These are phyloP conservation scores for Amniataba percoides DNA, from an alignment of 2,797 vertebrate species.

Conservation along the genomic window DNA sequence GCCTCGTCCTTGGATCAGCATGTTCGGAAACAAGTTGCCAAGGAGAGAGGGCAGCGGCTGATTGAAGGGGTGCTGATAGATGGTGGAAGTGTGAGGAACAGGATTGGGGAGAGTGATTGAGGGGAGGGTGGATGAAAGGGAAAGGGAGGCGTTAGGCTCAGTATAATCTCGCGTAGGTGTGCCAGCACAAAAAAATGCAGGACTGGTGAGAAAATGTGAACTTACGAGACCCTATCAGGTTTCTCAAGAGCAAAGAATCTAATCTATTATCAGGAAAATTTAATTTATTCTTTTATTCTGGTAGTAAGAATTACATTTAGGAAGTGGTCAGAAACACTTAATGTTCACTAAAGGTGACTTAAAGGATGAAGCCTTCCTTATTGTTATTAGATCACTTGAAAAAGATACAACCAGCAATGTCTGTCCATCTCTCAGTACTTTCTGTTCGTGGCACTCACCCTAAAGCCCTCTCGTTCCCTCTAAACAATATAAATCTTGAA, in stretches of 20 bases:
- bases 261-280: constrained; percentile 3
- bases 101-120: constrained; percentile 18
- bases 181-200: constrained; percentile 11
- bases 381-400: not conserved
- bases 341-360: not conserved
- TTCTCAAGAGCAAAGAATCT: too few species aligned
- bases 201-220: constrained; percentile 9
- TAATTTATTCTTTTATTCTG: constrained; percentile 1
- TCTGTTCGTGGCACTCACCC: not conserved
- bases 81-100: constrained; percentile 32
- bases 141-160: constrained; percentile 7
- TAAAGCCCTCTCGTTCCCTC: not conserved
- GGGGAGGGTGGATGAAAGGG: constrained; percentile 12
- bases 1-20: constrained; percentile 58
- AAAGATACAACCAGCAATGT: not conserved
- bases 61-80: constrained; percentile 57
- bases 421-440: not conserved
- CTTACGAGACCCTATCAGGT: not conserved
- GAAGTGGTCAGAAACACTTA: not conserved
- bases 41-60: constrained; percentile 30
- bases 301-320: not conserved
- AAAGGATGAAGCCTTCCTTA: not conserved
- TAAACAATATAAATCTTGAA: constrained; percentile 8
- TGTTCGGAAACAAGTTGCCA: constrained; percentile 59
- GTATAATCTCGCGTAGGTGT: constrained; percentile 25